Evolutionary conservation across 2,888 invertebrate species (phyloP).

Genomic region (Rhingia rostrata): DNA sequence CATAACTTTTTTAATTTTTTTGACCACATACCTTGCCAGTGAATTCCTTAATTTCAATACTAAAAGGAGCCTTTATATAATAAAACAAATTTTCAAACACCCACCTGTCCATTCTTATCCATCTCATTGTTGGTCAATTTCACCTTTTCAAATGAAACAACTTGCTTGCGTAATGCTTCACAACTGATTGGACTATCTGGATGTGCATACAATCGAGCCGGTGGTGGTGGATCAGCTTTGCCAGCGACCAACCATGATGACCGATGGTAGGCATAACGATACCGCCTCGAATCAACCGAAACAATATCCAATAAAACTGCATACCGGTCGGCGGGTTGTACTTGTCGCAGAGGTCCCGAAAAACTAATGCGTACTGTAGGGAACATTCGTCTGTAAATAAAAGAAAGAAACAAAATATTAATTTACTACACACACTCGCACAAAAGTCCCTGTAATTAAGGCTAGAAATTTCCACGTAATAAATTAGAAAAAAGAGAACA

Average conservation of each 20-base stretch:
- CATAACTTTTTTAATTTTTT: too few relatives aligned
- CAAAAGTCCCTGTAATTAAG: slow-evolving; percentile 52
- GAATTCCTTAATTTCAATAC: too few relatives aligned
- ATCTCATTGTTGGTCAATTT: slow-evolving; percentile 99
- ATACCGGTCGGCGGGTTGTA: slow-evolving; percentile 92
- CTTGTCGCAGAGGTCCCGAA: slow-evolving; percentile 86
- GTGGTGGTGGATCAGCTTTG: slow-evolving; percentile 98
- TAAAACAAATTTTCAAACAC: slow-evolving; percentile 76
- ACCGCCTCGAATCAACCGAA: slow-evolving; percentile 97
- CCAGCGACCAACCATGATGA: slow-evolving; percentile 99
- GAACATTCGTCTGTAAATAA: slow-evolving; percentile 94
- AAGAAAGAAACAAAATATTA: slow-evolving; percentile 24
- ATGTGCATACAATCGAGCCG: slow-evolving; percentile 96
- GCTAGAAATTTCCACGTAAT: slow-evolving; percentile 68
- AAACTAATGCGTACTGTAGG: slow-evolving; percentile 98
- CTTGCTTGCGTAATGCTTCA: slow-evolving; percentile 97
- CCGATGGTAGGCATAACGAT: slow-evolving; percentile 98
- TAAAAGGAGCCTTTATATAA: background rate
- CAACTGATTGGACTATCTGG: slow-evolving; percentile 98
- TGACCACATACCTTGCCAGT: too few relatives aligned
- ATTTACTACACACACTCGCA: slow-evolving; percentile 6
- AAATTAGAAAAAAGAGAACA: slow-evolving; percentile 67
- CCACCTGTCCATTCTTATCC: slow-evolving; percentile 97
- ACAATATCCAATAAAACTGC: slow-evolving; percentile 97
- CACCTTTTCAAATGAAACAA: slow-evolving; percentile 98